These are phyloP conservation scores for Python bivittatus DNA, from an alignment of 2,113 vertebrate species.

Conservation along the genomic window DNA sequence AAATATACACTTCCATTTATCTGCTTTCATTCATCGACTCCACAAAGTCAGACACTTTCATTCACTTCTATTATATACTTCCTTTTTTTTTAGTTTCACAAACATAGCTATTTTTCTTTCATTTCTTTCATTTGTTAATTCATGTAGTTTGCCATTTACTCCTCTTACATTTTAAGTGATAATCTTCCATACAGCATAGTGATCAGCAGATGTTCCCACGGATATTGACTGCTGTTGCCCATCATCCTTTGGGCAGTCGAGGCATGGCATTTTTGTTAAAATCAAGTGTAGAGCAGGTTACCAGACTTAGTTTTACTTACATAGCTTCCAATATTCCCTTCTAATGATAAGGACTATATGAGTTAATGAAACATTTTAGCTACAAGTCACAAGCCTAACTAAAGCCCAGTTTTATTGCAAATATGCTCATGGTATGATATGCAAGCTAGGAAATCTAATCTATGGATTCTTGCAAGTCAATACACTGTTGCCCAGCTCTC, in stretches of 20 bases:
- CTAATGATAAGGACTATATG: neutral
- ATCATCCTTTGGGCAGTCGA: neutral
- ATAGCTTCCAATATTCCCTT: neutral
- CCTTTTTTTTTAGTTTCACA: neutral
- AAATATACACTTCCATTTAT: no score
- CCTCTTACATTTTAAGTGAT: neutral
- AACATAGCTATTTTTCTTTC: neutral
- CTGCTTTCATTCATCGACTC: no score
- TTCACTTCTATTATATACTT: no score
- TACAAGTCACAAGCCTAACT: neutral
- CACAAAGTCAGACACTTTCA: no score
- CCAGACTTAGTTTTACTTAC: neutral
- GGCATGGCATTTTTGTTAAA: neutral
- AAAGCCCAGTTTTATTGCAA: neutral
- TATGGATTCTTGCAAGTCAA: neutral
- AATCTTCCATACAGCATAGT: neutral
- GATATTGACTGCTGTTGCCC: neutral
- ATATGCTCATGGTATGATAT: neutral
- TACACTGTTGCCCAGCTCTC: neutral
- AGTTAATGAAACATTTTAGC: neutral
- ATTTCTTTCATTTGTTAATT: no score
- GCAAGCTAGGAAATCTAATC: neutral
- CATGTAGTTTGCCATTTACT: no score
- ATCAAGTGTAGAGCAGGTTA: neutral
- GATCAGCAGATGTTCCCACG: neutral